Evolutionary conservation across 2,797 vertebrate species (phyloP).

Genomic region (Mus caroli): DNA sequence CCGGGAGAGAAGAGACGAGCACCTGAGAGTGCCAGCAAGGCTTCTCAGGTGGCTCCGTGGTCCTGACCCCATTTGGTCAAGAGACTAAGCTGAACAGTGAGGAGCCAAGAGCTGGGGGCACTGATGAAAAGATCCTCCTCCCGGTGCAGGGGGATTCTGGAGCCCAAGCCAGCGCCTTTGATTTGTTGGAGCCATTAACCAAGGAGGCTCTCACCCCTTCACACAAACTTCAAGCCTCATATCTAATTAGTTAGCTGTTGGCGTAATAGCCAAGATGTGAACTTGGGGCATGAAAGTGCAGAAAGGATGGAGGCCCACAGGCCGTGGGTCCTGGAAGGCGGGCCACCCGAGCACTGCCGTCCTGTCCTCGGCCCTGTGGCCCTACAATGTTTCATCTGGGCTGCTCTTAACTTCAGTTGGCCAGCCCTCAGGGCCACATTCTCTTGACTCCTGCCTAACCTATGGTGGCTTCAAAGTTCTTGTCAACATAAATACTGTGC

Average conservation of each 20-base stretch:
- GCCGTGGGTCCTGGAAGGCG: background rate
- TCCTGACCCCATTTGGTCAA: background rate
- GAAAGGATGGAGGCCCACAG: background rate
- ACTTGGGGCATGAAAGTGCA: background rate
- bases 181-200: slow-evolving; percentile 50
- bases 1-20: background rate
- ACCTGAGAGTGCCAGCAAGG: background rate
- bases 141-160: background rate
- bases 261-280: background rate
- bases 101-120: background rate
- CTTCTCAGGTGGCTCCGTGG: fast-evolving
- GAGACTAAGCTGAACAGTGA: background rate
- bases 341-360: background rate
- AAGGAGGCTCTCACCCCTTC: background rate
- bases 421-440: background rate
- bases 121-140: background rate
- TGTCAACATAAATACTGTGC: too few relatives aligned
- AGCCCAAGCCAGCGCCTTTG: background rate
- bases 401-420: too few relatives aligned
- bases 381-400: background rate
- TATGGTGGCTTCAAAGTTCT: background rate
- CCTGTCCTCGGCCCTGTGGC: background rate
- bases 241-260: slow-evolving; percentile 50
- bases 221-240: background rate
- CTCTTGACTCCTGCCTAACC: background rate